Evolutionary conservation across 2,113 vertebrate genomes (phyloP).

Genomic region (Phyllopteryx taeniolatus): DNA sequence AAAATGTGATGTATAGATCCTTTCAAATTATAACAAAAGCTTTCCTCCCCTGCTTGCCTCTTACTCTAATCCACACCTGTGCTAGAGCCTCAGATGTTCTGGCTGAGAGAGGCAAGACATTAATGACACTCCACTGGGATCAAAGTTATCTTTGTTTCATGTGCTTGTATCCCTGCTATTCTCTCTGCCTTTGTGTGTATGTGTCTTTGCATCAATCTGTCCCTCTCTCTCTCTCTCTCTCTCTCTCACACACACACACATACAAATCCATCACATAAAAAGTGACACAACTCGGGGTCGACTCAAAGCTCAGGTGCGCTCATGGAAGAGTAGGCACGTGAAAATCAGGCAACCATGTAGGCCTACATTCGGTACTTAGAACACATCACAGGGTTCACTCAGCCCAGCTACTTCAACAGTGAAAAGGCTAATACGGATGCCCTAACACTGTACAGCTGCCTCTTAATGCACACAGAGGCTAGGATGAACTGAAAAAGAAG

Average conservation of each 20-base stretch:
- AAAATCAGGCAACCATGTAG: constrained; percentile 62
- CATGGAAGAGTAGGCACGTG: constrained; percentile 71
- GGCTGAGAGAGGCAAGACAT: constrained; percentile 50
- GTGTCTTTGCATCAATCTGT: constrained; percentile 8
- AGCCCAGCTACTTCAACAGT: constrained; percentile 49
- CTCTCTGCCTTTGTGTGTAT: constrained; percentile 3
- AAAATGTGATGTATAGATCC: neutral
- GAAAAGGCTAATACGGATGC: constrained; percentile 62
- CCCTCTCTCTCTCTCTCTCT: neutral
- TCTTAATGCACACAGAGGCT: constrained; percentile 19
- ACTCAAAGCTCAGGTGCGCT: constrained; percentile 76
- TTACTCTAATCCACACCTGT: constrained; percentile 45
- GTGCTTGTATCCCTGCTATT: constrained; percentile 35
- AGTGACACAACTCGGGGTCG: constrained; percentile 28
- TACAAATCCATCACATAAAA: constrained; percentile 3
- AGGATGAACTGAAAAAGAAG: neutral
- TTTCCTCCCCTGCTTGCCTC: constrained; percentile 19
- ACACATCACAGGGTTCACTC: constrained; percentile 61
- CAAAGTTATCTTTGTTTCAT: constrained; percentile 67
- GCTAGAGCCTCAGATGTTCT: constrained; percentile 56
- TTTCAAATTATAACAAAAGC: constrained; percentile 17
- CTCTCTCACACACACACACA: constrained; percentile 1
- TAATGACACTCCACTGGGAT: constrained; percentile 64
- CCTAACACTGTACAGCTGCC: constrained; percentile 30
- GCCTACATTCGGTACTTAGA: constrained; percentile 43